Base-by-base conservation (phyloP, 1,140 invertebrate species). In the Drosophila arawakana region DNA sequence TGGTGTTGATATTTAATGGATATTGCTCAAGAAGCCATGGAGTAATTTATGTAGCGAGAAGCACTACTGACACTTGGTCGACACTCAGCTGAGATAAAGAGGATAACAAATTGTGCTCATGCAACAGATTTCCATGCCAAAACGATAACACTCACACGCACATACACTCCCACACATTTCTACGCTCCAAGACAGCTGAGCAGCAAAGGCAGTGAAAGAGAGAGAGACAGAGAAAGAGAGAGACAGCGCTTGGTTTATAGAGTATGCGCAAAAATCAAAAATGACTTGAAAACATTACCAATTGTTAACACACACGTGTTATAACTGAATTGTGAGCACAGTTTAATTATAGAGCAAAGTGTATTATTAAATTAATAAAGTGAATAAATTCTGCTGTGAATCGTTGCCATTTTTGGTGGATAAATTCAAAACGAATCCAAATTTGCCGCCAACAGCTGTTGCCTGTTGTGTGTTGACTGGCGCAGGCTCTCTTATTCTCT, bases 31-130 rank as follows among this genome's bases (percentile, higher is more conserved):
- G 73, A 74, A 72, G 70, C 71, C 68, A 68, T 78, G 61, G 74
- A 81, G 85, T 83, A 83, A 90, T 88, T 89, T 81, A 78, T 89
- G 80, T 88, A 78, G 84, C 84, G 81, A 88, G 80, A 89, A 88
- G 77, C 73, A 78, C 77, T 80, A 80, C 77, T 83, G 80, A 78
- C 83, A 86, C 76, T 88, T 74, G 70, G 84, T 60, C 80, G 84
- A 88, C 84, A 84, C 84, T 89, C 84, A 90, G 84, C 83, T 88
- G 73, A 89, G 84, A 80, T 89, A 83, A 89, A 78, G 80, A 84
- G 84, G 85, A 89, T 81, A 89, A 89, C 78, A 89, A 89, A 89
- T 84, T 81, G 84, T 69, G 85, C 85, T 76, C 84, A 79, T 89
- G 84, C 84, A 89, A 89, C 84, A 89, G 84, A 89, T 89, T 89